Evolutionary conservation across 2,888 invertebrate genomes (phyloP), one percentile per base, ranked within the genome.

Genomic region (Morpho helenor): DNA sequence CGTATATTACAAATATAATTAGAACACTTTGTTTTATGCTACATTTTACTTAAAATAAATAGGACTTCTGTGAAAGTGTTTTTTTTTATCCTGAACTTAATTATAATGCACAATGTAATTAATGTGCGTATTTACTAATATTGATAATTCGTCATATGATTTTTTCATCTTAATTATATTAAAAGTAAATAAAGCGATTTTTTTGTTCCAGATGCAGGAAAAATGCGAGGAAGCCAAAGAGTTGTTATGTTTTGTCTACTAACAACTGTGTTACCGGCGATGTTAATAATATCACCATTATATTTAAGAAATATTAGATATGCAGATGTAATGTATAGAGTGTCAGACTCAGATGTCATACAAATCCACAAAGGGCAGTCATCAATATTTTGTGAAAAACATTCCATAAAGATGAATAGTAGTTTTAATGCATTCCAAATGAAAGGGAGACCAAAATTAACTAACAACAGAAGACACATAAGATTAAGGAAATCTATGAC

Each of bases 291-390:
- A 54, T 91, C 95, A 65, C 96, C 96, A 10, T 81, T 97, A 49
- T 96, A 96, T 79, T 86, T 97, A 66, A 91, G 96, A 50, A 95
- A 96, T 79, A 93, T 92, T 62, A 91, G 93, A 54, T 97, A 95
- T 84, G 94, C 94, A 41, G 95, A 96, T 90, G 94, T 96, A 23
- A 91, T 92, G 65, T 96, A 96, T 73, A 93, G 93, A 66, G 94
- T 97, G 68, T 95, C 96, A 7, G 96, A 96, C 79, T 96, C 96
- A 1, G 97, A 97, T 84, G 94, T 96, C 16, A 91, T 96, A 53
- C 95, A 96, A 78, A 95, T 97, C 63, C 93, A 94, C 61, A 95
- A 95, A 81, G 96, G 96, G 44, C 94, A 96, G 63, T 96, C 96
- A 8, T 94, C 96, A 47, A 86, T 96, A 71, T 97, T 96, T 87